These are phyloP conservation scores for Galerucella pusilla DNA, from an alignment of 2,888 invertebrate genomes.

Conservation along the genomic window DNA sequence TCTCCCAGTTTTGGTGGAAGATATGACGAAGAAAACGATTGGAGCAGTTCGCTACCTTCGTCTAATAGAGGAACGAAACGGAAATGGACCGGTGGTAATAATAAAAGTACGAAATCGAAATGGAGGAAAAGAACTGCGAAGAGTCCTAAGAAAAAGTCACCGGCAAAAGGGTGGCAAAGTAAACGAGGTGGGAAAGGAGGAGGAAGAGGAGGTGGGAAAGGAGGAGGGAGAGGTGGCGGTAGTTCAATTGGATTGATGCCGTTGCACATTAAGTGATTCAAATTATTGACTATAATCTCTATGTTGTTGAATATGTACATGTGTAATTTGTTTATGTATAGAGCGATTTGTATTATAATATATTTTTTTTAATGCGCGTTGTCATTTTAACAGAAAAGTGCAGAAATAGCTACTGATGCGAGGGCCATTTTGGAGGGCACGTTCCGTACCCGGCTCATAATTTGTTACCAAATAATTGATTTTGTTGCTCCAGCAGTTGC, in stretches of 20 bases:
- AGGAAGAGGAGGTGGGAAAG: slow-evolving; percentile 28
- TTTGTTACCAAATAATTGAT: no score
- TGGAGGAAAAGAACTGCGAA: slow-evolving; percentile 36
- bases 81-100: slow-evolving; percentile 46
- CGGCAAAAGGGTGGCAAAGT: neutral
- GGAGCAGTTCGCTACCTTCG: slow-evolving; percentile 26
- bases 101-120: slow-evolving; percentile 29
- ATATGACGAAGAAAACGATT: slow-evolving; percentile 45
- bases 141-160: slow-evolving; percentile 15
- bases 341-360: neutral
- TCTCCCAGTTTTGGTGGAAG: neutral
- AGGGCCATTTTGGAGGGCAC: no score
- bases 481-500: no score
- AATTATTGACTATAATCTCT: neutral
- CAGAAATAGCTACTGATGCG: no score
- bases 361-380: neutral
- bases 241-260: slow-evolving; percentile 52
- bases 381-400: no score
- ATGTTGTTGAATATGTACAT: neutral
- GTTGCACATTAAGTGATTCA: slow-evolving; percentile 45
- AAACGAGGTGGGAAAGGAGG: slow-evolving; percentile 32
- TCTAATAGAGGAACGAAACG: slow-evolving; percentile 41
- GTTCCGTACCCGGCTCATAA: no score
- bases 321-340: neutral
- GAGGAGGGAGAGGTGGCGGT: slow-evolving; percentile 33